Base-by-base conservation (phyloP, 2,888 invertebrate species). In the Syrista parreyssii region DNA sequence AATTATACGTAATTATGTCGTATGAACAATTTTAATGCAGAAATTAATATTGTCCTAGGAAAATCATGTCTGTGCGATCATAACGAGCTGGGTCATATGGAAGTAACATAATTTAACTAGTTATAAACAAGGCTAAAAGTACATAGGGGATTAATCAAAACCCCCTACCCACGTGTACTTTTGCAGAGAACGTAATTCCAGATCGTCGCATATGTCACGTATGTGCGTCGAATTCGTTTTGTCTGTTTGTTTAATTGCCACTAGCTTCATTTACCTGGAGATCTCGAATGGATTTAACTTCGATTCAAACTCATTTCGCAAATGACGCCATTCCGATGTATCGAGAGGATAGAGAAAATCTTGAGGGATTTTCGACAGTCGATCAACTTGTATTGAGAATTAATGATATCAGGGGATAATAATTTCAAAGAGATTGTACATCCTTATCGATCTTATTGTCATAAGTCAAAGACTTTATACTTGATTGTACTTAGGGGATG, bases 61-160 rank as follows among this genome's bases (percentile, higher is more conserved):
- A 75, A 74, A 32, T 72, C 74, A 55, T 71, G 72, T 68, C 78
- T 78, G 74, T 30, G 75, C 71, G 32, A 71, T 55, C 23, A 55
- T 23, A 55, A 55, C 55, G 55, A 55, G 55, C 55, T 55, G 55
- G 23, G 23, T 55, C 55, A 23, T 55, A 23, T 23, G 15, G 55
- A 55, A 23, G 23, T 15, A 55, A 55, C 23, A 55, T 55, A 55
- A 23, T 55, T 55, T 23, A 55, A 55, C 55, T 55, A 55, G 55
- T 55, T 55, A 55, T 55, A 55, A 55, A 55, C 55, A 55, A 55
- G 55, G 9, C 55, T 55, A 55, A 23, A 55, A 55, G 55, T 55
- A 55, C 55, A 55, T 55, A 23, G 55, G 55, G 55, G 23, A 55
- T 55, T 9, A 55, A 55, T 55, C 55, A 55, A 55, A 23, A 23